Percentiles rank a stretch among this genome's conserved stretches.
Evolutionary conservation across 2,888 invertebrate species (phyloP).

Genomic region (Chorisops tibialis): DNA sequence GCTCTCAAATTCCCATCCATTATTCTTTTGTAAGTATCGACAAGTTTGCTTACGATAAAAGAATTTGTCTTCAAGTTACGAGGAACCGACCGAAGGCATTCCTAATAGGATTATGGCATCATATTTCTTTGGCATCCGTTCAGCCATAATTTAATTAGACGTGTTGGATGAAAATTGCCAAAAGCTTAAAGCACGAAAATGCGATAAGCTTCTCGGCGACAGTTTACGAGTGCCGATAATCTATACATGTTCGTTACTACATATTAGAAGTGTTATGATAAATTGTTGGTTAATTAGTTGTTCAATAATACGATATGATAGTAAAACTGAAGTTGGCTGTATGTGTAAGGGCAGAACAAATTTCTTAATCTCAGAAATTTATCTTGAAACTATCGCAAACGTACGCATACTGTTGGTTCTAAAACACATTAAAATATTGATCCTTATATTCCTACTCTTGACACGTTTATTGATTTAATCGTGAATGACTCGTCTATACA

Average conservation of each 20-base stretch:
- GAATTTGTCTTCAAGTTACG: neutral
- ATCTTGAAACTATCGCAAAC: too few relatives aligned
- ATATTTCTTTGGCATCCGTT: conserved; percentile 20
- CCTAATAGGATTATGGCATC: conserved; percentile 20
- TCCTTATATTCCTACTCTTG: too few relatives aligned
- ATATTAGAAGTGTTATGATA: conserved; percentile 9
- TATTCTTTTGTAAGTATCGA: neutral
- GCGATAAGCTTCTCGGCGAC: neutral
- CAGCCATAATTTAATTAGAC: conserved; percentile 16
- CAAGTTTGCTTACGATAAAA: conserved; percentile 6
- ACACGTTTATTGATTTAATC: too few relatives aligned
- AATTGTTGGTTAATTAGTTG: conserved; percentile 20
- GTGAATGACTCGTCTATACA: too few relatives aligned
- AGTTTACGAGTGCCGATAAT: conserved; percentile 7
- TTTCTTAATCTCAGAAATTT: too few relatives aligned
- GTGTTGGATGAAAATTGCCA: neutral
- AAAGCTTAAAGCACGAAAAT: neutral
- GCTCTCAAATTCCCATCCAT: neutral
- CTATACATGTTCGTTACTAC: neutral
- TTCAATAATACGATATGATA: too few relatives aligned
- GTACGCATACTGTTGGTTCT: too few relatives aligned
- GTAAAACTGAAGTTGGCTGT: too few relatives aligned
- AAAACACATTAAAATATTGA: too few relatives aligned
- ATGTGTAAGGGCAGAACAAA: too few relatives aligned
- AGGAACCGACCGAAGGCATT: neutral